Conservation (phyloP, 2,888 invertebrate genomes). For the Luffia ferchaultella region DNA sequence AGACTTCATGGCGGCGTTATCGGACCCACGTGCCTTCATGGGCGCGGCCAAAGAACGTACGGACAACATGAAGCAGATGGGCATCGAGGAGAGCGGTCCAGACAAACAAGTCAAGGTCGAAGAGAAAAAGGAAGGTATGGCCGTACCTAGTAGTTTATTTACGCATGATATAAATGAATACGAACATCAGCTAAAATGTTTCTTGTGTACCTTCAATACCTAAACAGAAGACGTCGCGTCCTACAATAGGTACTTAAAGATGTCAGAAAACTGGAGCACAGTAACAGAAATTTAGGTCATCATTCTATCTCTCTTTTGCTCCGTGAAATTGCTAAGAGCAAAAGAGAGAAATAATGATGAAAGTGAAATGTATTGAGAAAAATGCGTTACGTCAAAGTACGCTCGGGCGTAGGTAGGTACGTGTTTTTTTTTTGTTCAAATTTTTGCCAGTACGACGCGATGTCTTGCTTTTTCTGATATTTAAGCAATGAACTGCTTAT, state of each 20-base stretch:
- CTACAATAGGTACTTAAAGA: background rate
- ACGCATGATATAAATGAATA: background rate
- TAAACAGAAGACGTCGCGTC: background rate
- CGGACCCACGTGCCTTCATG: conserved; percentile 92
- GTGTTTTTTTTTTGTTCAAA: no score
- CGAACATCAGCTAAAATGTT: background rate
- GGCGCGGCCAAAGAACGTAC: conserved; percentile 87
- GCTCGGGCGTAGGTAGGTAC: no score
- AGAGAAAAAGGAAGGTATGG: conserved; percentile 74
- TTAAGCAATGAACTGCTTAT: no score
- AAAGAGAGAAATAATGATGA: no score
- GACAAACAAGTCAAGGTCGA: conserved; percentile 70
- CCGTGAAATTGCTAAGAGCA: no score
- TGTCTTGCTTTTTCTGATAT: no score
- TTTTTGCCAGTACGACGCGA: no score
- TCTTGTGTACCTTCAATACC: background rate
- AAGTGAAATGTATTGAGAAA: no score
- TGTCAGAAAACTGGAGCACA: no score
- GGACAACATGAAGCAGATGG: conserved; percentile 94
- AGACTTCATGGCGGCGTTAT: conserved; percentile 98
- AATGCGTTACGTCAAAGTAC: no score
- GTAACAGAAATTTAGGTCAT: no score
- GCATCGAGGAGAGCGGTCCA: conserved; percentile 83
- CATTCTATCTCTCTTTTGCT: no score
- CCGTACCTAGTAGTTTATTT: background rate